Base-by-base conservation (phyloP, 2,797 vertebrate genomes). In the Catharus ustulatus region DNA sequence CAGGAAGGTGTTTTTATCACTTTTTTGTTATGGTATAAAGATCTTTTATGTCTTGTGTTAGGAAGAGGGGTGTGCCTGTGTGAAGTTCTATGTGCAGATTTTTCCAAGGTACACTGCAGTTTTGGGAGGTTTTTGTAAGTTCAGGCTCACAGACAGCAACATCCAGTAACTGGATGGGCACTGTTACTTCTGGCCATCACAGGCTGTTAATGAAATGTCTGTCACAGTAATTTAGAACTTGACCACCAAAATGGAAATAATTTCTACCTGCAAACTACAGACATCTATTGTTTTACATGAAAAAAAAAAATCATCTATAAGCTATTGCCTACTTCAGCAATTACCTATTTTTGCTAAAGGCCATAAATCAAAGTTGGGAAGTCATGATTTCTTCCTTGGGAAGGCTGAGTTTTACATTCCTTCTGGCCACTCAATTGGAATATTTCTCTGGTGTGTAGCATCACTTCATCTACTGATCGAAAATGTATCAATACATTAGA, bases 61-160 rank as follows among this genome's bases (percentile, higher is more conserved):
- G 88, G 75, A 91, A 94, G 81, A 87, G 73, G 67, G 40, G 84
- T 74, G 17, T 61, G 46, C 48, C 32, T 73, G 5, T 3, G 10
- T 55, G 43, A 90, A 89, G 51, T 79, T 69, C 51, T 78, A 0
- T 29, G 16, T 78, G 29, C 20, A 79, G 19, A 24, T 84, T 95
- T 95, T 81, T 87, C 68, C 45, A 48, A 93, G 63, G 48, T 62
- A 43, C 48, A 67, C 95, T 94, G 38, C 55, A 16, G 3, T 79
- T 96, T 89, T 87, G 64, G n/a, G 57, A 95, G 63, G 22, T 92
- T 97, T 94, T 95, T 91, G 49, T 85, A 86, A 77, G 6, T 68
- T 85, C 46, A 69, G 42, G 23, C 36, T 87, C 36, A 84, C 20
- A 21, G 46, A 16, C 2, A 21, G 26, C 13, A 45, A 26, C 23